phyloP scores from a whole-genome alignment of 2,888 invertebrate species.

The Phengaris arion region DNA sequence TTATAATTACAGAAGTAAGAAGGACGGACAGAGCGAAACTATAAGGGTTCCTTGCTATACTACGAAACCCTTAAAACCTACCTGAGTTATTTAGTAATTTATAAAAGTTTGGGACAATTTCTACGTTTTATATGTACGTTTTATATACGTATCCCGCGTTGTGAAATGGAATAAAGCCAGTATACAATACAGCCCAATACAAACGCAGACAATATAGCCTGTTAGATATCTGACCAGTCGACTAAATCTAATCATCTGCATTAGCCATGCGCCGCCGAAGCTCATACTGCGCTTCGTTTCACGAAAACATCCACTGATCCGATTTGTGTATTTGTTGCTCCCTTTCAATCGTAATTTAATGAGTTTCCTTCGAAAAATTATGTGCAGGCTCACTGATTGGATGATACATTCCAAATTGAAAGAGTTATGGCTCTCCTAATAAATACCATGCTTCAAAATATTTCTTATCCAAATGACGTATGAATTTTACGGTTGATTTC shows the following conservation, averaged over 20 bases:
- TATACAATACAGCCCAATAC: conserved; percentile 9
- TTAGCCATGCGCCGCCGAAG: conserved; percentile 66
- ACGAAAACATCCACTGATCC: conserved; percentile 59
- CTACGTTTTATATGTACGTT: too few species aligned
- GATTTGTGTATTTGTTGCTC: conserved; percentile 49
- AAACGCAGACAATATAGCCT: conserved; percentile 27
- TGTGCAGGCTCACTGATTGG: conserved; percentile 22
- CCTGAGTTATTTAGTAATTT: too few species aligned
- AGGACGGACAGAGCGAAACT: too few species aligned
- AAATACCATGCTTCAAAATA: neutral
- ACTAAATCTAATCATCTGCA: conserved; percentile 74
- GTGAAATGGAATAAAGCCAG: conserved; percentile 4
- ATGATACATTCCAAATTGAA: neutral
- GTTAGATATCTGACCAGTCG: conserved; percentile 57
- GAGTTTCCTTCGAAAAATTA: conserved; percentile 33
- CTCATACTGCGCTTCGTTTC: conserved; percentile 73
- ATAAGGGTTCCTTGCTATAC: too few species aligned
- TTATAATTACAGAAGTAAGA: too few species aligned
- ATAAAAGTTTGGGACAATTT: too few species aligned
- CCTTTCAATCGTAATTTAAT: conserved; percentile 43
- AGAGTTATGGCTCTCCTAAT: neutral
- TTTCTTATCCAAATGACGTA: neutral
- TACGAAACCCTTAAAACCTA: too few species aligned
- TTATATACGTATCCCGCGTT: neutral
- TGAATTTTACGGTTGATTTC: neutral